Evolutionary conservation across 2,113 vertebrate species (phyloP), one percentile per base, ranked within the genome.

Genomic region (Agelaius phoeniceus): DNA sequence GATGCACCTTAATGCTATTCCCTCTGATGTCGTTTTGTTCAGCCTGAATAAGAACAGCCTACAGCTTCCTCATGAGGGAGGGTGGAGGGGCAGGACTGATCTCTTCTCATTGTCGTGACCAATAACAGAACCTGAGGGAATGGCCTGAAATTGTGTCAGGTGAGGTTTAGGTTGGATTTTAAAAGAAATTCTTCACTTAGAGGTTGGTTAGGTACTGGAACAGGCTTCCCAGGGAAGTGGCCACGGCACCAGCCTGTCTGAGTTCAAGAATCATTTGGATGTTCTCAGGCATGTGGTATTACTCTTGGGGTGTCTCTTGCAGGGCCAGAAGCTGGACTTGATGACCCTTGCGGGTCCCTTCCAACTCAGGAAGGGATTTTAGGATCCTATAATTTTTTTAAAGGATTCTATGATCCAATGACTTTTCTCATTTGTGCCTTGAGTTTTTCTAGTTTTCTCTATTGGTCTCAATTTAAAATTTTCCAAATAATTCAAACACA

Each of bases 81-180:
- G 46, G 11, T 0, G 0, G 24, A 75, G 13, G 9, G 28, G 6
- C 5, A 68, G 54, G 1, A 26, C 20, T 15, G n/a, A 17, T 52
- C 4, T 46, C 23, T 59, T 37, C 11, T 51, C 14, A 17, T 28
- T 39, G 8, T 17, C 0, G 1, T 61, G 33, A 39, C 19, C 54
- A 67, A 10, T 30, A 15, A 17, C 27, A 74, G 19, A 7, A 52
- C 19, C 11, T 1, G 1, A 67, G 15, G 2, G 15, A 66, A 44
- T 52, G 44, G 27, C 23, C 18, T 82, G 46, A 37, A 52, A 2
- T 3, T n/a, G 11, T n/a, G 15, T 24, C 19, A 52, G 28, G 17
- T 22, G 7, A 17, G 7, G 15, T 44, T 66, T 59, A 59, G 4
- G 15, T 2, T 46, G 19, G 19, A n/a, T n/a, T 21, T 12, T 17